Base-by-base conservation (phyloP, 2,797 vertebrate species). In the Pristis pectinata region DNA sequence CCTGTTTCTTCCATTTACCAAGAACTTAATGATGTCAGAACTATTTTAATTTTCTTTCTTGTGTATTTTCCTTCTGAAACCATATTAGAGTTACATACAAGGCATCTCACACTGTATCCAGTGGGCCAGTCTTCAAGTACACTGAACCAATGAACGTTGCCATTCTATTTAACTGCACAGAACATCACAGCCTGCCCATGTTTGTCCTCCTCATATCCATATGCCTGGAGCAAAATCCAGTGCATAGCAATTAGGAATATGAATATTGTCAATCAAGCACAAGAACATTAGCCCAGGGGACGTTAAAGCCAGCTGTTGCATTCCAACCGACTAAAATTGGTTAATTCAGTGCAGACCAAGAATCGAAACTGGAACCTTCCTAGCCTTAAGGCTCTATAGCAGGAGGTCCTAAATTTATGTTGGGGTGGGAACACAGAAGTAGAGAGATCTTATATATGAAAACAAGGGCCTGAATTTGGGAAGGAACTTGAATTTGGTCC, bases 31-130 rank as follows among this genome's bases (percentile, higher is more conserved):
- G 87, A 91, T 67, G 87, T n/a, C 87, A 67, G 37, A 91, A 91
- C 30, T 91, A 67, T 67, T 91, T 91, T 91, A 64, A 74, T 94
- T 76, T 94, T 94, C 72, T 34, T 76, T 41, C 64, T 94, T 49
- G 92, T n/a, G n/a, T 41, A 41, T 94, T 94, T 94, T 67, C 44
- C 64, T 44, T 61, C 61, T 67, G n/a, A 67, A 41, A 67, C n/a
- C 67, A 59, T 15, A 53, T 56, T 87, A 67, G n/a, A 61, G 61
- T 59, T 61, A 61, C 53, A 17, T 30, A 59, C 11, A 56, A 61
- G 53, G 59, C 87, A 19, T 67, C 61, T 37, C 64, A n/a, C 59
- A 91, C 0, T 67, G 64, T 67, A 61, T n/a, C 8, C 87, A 91
- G n/a, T 41, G 61, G 34, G n/a, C 61, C 59, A 67, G 61, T 19